Conservation (phyloP, 2,797 vertebrate genomes). For the Gadopsis marmoratus region DNA sequence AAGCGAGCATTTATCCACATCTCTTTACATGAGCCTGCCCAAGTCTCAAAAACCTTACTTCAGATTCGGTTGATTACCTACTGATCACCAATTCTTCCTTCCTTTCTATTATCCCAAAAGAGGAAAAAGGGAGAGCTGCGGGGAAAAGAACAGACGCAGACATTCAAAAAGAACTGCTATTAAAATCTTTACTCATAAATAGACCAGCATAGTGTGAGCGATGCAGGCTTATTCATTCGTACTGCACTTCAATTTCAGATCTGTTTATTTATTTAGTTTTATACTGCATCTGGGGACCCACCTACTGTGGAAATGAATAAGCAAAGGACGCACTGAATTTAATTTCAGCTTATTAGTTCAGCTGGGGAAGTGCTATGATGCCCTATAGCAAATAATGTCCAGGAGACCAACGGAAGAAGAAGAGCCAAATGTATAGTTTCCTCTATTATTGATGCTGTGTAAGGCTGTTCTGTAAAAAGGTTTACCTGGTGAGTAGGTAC, state of each 20-base stretch:
- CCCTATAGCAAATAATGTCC: neutral
- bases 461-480: conserved; percentile 10
- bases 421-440: conserved; percentile 2
- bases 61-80: conserved; percentile 10
- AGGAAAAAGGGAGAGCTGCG: conserved; percentile 4
- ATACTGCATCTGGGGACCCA: conserved; percentile 28
- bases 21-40: conserved; percentile 1
- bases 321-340: conserved; percentile 14
- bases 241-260: conserved; percentile 29
- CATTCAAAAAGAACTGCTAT: conserved; percentile 16
- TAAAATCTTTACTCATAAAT: conserved; percentile 17
- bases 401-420: conserved; percentile 3
- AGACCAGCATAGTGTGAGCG: neutral
- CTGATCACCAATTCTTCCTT: conserved; percentile 13
- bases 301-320: conserved; percentile 32
- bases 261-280: conserved; percentile 25
- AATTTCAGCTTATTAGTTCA: conserved; percentile 29
- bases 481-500: conserved; percentile 20
- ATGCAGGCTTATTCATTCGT: conserved; percentile 35
- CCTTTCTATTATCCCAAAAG: conserved; percentile 7
- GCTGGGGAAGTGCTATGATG: neutral
- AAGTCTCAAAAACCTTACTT: neutral
- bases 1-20: conserved; percentile 14
- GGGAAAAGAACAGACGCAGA: conserved; percentile 1
- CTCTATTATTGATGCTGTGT: neutral